These are phyloP conservation scores for Gonocerus acuteangulatus DNA, from an alignment of 2,888 invertebrate genomes.

Conservation along the genomic window DNA sequence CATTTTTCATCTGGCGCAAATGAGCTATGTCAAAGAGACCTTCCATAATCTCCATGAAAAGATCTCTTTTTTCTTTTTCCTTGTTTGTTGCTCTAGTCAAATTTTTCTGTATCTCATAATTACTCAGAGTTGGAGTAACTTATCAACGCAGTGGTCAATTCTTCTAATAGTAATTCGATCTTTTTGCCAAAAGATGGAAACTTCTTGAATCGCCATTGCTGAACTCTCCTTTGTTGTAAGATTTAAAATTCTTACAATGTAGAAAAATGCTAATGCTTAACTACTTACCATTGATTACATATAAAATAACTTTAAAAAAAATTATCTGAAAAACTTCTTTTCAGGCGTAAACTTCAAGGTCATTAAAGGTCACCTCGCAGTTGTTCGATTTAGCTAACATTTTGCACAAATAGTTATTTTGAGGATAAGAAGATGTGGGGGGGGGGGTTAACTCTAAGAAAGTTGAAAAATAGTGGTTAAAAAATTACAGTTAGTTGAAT, in stretches of 20 bases:
- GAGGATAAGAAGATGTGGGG: neutral
- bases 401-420: neutral
- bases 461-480: too few species aligned
- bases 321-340: neutral
- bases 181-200: constrained; percentile 16
- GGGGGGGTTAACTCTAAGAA: too few species aligned
- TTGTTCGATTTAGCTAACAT: neutral
- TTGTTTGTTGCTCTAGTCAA: constrained; percentile 6
- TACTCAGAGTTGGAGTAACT: constrained; percentile 22
- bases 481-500: too few species aligned
- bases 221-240: neutral
- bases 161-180: constrained; percentile 8
- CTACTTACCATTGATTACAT: neutral
- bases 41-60: constrained; percentile 24
- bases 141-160: constrained; percentile 8
- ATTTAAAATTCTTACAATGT: constrained; percentile 6
- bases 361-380: neutral
- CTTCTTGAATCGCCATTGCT: constrained; percentile 6
- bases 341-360: neutral
- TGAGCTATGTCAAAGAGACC: constrained; percentile 28
- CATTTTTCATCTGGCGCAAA: neutral
- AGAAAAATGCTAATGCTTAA: neutral
- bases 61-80: constrained; percentile 18
- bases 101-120: constrained; percentile 22
- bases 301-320: neutral